Base-by-base conservation (phyloP, 2,888 invertebrate genomes). In the Alcis repandata region DNA sequence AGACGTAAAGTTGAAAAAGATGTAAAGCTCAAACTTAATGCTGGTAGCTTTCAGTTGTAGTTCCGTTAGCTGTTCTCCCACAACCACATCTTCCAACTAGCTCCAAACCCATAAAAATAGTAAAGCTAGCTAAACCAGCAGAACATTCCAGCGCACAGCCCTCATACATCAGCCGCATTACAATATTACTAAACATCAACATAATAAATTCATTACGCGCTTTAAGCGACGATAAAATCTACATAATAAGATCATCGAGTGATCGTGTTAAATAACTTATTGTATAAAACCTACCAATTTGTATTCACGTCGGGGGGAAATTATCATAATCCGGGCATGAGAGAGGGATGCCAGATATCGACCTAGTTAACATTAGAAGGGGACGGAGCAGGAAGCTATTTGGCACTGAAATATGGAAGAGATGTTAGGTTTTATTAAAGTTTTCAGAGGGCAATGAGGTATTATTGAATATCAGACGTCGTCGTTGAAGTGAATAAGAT, bases 211-310 rank as follows among this genome's bases (percentile, higher is more conserved):
- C 72, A 74, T 74, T 72, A 72, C 56, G 61, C 69, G 73, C 70
- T 69, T 66, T 72, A 72, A 73, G 70, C 70, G 69, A 68, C 71
- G 72, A 75, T 76, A 74, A 77, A 79, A 80, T 79, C 72, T 71
- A 68, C 75, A 76, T 78, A 79, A 77, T 80, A 77, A 77, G 77
- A 83, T 85, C 82, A 83, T 85, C 70, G 80, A 79, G 70, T 66
- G 75, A 77, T 77, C 78, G 80, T 85, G 84, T 86, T 89, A 87
- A 88, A 90, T 88, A 90, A 86, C 85, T 91, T 90, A 84, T 86
- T 86, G 88, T 87, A 91, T 89, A 90, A 90, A 90, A 91, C 83
- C 80, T 81, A 84, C 90, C 89, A 87, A 91, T 91, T 91, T 87
- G 85, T 92, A 92, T 91, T 90, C 91, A 83, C 80, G 76, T 74